Conservation (phyloP, 2,113 vertebrate species). For the Otus sunia region DNA sequence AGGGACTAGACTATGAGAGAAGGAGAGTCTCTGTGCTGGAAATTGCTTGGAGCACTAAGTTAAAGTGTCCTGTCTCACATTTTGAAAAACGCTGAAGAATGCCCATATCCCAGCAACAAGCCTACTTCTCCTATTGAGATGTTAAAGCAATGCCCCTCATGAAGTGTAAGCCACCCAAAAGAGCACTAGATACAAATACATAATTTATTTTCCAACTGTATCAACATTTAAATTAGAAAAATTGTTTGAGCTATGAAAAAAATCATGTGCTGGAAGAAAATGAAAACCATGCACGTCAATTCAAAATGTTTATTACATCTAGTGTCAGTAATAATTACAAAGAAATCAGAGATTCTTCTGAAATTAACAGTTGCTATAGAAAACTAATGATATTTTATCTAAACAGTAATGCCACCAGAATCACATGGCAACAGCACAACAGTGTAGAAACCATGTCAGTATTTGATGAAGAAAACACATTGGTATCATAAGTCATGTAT, state of each 20-base stretch:
- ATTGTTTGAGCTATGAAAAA: background rate
- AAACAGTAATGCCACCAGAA: background rate
- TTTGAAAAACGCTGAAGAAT: background rate
- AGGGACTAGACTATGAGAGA: background rate
- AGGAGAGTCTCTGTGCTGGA: background rate
- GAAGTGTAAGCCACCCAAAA: background rate
- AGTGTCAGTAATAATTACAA: background rate
- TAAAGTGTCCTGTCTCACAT: background rate
- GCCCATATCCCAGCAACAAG: background rate
- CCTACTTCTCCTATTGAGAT: background rate
- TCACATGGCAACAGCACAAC: conserved; percentile 13
- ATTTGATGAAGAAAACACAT: background rate
- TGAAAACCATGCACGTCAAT: background rate
- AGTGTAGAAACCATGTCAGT: background rate
- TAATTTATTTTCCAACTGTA: background rate
- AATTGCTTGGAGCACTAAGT: background rate
- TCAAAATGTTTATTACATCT: background rate
- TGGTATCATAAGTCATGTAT: background rate
- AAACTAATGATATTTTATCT: conserved; percentile 16
- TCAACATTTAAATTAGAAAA: background rate
- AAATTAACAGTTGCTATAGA: background rate
- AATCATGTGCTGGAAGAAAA: background rate
- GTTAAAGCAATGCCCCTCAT: background rate
- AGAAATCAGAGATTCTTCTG: background rate
- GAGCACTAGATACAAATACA: background rate